A percentile compares a stretch with the other conserved stretches of the same genome.
These are phyloP conservation scores for Hippocampus kuda DNA, from an alignment of 2,797 vertebrate genomes.

Conservation along the genomic window DNA sequence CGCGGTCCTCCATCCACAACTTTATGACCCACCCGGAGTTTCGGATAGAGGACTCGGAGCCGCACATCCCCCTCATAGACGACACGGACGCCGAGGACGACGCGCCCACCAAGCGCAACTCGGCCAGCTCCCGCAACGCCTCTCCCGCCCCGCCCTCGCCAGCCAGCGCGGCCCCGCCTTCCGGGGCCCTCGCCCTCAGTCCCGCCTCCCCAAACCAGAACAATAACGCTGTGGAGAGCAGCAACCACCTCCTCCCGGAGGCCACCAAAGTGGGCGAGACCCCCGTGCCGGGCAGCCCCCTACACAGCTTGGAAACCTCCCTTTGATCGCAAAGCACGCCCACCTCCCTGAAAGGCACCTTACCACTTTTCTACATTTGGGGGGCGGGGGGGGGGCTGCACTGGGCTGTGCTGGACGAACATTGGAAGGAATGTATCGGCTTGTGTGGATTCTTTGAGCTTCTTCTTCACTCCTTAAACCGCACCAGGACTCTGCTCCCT, in stretches of 20 bases:
- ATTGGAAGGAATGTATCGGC: slow-evolving; percentile 94
- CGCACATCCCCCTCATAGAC: slow-evolving; percentile 97
- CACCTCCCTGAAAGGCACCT: slow-evolving; percentile 25
- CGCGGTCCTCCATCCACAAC: slow-evolving; percentile 96
- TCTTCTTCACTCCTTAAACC: slow-evolving; percentile 42
- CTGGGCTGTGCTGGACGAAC: slow-evolving; percentile 41
- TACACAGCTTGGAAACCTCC: slow-evolving; percentile 99
- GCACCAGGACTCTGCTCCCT: slow-evolving; percentile 57
- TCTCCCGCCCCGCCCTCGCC: slow-evolving; percentile 71
- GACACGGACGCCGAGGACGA: slow-evolving; percentile 98
- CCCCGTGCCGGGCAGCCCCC: slow-evolving; percentile 87
- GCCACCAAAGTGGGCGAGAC: slow-evolving; percentile 86
- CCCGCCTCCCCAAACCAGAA: slow-evolving; percentile 92
- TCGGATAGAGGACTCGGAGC: slow-evolving; percentile 99
- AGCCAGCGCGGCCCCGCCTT: slow-evolving; percentile 39
- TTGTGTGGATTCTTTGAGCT: slow-evolving; percentile 71
- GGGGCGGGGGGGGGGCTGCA: slow-evolving; percentile 48
- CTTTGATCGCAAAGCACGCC: slow-evolving; percentile 76
- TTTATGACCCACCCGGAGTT: slow-evolving; percentile 99
- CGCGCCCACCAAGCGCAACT: slow-evolving; percentile 93
- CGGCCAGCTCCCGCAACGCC: slow-evolving; percentile 65
- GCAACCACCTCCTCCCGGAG: slow-evolving; percentile 88
- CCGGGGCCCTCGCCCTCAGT: slow-evolving; percentile 55
- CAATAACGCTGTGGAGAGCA: slow-evolving; percentile 96
- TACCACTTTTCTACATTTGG: slow-evolving; percentile 24